Evolutionary conservation across 2,888 invertebrate genomes (phyloP).

Genomic region (Piscicola geometra): DNA sequence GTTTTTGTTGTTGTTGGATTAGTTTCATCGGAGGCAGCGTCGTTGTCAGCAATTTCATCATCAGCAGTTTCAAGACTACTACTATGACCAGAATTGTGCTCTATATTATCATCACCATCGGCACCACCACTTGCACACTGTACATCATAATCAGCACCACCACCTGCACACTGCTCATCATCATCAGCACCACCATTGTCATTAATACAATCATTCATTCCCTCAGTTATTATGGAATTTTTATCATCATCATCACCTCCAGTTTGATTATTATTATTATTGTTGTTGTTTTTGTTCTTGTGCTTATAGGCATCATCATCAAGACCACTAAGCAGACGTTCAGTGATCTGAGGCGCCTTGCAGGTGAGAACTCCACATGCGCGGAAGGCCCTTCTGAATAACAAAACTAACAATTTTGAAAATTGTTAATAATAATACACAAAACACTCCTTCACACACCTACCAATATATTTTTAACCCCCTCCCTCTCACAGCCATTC

Average conservation of each 20-base stretch:
- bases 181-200: neutral
- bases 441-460: too few relatives aligned
- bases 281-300: too few relatives aligned
- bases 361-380: neutral
- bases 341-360: neutral
- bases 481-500: too few relatives aligned
- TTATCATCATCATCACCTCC: too few relatives aligned
- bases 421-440: neutral
- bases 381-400: neutral
- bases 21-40: constrained; percentile 76
- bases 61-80: neutral
- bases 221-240: too few relatives aligned
- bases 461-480: too few relatives aligned
- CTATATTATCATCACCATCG: too few relatives aligned
- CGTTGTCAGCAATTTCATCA: constrained; percentile 59
- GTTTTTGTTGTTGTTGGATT: constrained; percentile 65
- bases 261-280: too few relatives aligned
- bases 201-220: too few relatives aligned
- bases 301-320: too few relatives aligned
- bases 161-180: neutral
- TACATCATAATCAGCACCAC: too few relatives aligned
- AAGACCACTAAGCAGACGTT: neutral
- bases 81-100: neutral
- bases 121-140: too few relatives aligned
- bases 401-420: neutral